Percentiles rank a stretch among this genome's conserved stretches.
Evolutionary conservation across 2,113 vertebrate genomes (phyloP).

Genomic region (Chauna torquata): DNA sequence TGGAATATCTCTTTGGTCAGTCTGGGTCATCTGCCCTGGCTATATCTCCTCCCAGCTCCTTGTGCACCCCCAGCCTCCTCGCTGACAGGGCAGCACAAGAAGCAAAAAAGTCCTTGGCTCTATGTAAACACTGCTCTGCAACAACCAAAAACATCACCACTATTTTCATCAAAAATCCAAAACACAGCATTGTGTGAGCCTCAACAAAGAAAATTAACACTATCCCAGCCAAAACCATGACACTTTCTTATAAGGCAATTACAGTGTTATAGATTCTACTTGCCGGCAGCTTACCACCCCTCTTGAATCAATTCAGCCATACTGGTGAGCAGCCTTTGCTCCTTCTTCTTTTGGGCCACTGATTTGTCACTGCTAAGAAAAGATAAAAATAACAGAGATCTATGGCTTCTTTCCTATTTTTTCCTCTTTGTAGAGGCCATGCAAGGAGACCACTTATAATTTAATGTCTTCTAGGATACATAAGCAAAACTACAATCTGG

Average conservation of each 20-base stretch:
- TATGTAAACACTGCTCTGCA: too few species aligned
- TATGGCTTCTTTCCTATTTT: background rate
- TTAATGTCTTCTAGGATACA: background rate
- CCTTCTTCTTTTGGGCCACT: background rate
- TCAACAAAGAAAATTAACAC: too few species aligned
- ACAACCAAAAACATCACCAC: too few species aligned
- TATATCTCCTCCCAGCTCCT: too few species aligned
- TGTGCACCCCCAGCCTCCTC: too few species aligned
- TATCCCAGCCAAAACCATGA: too few species aligned
- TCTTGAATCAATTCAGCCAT: background rate
- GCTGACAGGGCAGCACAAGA: too few species aligned
- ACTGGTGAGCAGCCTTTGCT: background rate
- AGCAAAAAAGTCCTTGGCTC: too few species aligned
- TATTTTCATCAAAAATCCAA: too few species aligned
- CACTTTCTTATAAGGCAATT: background rate
- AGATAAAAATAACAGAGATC: background rate
- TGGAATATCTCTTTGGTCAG: too few species aligned
- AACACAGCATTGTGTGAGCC: too few species aligned
- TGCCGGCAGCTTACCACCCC: background rate
- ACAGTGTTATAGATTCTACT: background rate
- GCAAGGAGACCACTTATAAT: background rate
- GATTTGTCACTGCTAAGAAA: background rate
- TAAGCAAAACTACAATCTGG: background rate
- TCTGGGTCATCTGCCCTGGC: too few species aligned
- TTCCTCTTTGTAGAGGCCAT: background rate